Conservation (phyloP, 2,113 vertebrate species). For the Gadus macrocephalus region DNA sequence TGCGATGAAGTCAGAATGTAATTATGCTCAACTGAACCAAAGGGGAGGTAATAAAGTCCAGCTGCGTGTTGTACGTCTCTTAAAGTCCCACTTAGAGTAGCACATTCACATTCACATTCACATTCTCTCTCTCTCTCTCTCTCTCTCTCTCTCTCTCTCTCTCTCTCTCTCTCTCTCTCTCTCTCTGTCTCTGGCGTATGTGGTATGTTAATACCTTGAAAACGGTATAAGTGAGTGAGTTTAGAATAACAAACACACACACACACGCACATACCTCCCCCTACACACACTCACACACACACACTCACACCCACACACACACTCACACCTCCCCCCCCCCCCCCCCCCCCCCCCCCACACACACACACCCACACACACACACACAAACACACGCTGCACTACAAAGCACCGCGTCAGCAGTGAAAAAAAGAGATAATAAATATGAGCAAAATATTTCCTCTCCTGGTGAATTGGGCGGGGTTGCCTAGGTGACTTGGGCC, state of each 20-base stretch:
- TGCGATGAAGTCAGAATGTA: slow-evolving; percentile 81
- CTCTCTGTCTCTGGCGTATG: slow-evolving; percentile 33
- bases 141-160: not conserved
- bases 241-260: slow-evolving; percentile 33
- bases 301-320: not conserved
- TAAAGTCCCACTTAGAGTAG: slow-evolving; percentile 69
- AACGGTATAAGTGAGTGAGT: slow-evolving; percentile 46
- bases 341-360: not conserved
- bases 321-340: not conserved
- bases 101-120: slow-evolving; percentile 32
- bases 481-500: slow-evolving; percentile 66
- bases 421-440: slow-evolving; percentile 66
- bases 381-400: slow-evolving; percentile 34
- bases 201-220: slow-evolving; percentile 42
- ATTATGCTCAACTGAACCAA: slow-evolving; percentile 81
- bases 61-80: slow-evolving; percentile 72
- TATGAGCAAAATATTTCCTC: slow-evolving; percentile 61
- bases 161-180: not conserved
- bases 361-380: slow-evolving; percentile 11
- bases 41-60: slow-evolving; percentile 80
- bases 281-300: slow-evolving; percentile 14
- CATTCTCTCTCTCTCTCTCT: not conserved
- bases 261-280: not conserved
- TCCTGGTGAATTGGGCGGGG: slow-evolving; percentile 56
- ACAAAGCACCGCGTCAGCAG: slow-evolving; percentile 54